A percentile compares a stretch with the other conserved stretches of the same genome.
These are phyloP conservation scores for Ispidina picta DNA, from an alignment of 2,797 vertebrate species.

Conservation along the genomic window DNA sequence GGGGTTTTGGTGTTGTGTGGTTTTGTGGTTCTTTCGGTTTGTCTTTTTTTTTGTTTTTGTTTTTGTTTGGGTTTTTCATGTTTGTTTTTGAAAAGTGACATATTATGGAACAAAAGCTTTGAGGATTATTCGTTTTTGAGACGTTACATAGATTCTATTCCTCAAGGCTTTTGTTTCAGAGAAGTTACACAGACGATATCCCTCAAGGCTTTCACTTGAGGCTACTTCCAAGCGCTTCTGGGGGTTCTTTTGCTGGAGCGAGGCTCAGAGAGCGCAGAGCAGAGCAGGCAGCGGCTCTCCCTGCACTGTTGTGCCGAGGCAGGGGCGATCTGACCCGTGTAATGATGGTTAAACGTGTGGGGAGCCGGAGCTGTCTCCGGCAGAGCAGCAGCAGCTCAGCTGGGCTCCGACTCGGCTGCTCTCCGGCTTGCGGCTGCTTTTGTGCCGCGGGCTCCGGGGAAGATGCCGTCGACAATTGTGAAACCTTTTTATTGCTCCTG, in stretches of 20 bases:
- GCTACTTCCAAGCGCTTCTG: neutral
- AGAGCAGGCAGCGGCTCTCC: accelerated
- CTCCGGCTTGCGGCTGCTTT: neutral
- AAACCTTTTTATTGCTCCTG: conserved; percentile 16
- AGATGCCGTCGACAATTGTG: neutral
- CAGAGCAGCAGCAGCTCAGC: neutral
- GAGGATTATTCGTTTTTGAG: neutral
- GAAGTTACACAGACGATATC: neutral
- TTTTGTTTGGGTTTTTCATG: no score
- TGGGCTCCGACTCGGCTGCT: conserved; percentile 24
- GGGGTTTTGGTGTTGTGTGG: no score
- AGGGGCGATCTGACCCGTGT: conserved; percentile 5
- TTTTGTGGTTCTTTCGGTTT: no score
- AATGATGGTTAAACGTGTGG: conserved; percentile 17
- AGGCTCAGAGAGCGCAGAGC: neutral
- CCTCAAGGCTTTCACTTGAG: neutral
- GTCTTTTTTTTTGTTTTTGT: neutral
- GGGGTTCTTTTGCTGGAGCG: neutral
- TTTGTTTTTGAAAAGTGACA: no score
- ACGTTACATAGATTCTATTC: neutral
- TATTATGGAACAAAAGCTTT: no score
- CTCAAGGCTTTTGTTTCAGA: neutral
- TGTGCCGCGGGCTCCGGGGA: neutral
- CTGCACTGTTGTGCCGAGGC: neutral
- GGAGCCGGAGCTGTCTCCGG: neutral